A percentile compares a stretch with the other conserved stretches of the same genome.
Evolutionary conservation across 2,888 invertebrate species (phyloP).

Genomic region (Apotomis capreana): DNA sequence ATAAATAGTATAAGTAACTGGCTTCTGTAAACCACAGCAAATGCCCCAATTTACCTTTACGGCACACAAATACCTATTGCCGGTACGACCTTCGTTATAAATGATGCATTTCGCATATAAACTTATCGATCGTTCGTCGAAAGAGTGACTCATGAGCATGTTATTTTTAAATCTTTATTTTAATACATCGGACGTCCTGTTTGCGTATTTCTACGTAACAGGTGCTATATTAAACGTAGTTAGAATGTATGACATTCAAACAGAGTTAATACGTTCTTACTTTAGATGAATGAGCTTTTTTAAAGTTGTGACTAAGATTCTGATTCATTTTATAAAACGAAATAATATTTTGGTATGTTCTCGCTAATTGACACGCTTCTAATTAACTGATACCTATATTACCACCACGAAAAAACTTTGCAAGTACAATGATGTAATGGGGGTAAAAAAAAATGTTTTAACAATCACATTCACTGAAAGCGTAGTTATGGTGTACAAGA

Average conservation of each 20-base stretch:
- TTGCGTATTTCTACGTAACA: slow-evolving; percentile 10
- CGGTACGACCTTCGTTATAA: slow-evolving; percentile 67
- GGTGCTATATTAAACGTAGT: neutral
- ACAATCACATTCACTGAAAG: too few species aligned
- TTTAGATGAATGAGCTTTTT: neutral
- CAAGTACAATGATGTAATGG: too few species aligned
- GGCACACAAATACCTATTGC: slow-evolving; percentile 51
- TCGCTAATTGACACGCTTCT: too few species aligned
- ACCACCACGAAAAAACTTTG: too few species aligned
- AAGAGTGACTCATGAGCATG: slow-evolving; percentile 50
- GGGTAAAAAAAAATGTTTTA: too few species aligned
- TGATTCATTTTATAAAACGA: too few species aligned
- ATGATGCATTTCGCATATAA: slow-evolving; percentile 68
- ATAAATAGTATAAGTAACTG: too few species aligned
- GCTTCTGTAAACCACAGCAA: slow-evolving; percentile 45
- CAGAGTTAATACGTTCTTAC: neutral
- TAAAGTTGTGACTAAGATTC: neutral
- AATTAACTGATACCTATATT: too few species aligned
- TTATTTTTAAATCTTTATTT: slow-evolving; percentile 45
- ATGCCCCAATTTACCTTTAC: slow-evolving; percentile 68
- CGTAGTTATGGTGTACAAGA: too few species aligned
- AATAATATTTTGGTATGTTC: too few species aligned
- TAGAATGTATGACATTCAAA: neutral
- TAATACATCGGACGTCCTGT: slow-evolving; percentile 33
- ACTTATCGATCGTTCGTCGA: slow-evolving; percentile 65